phyloP scores from a whole-genome alignment of 2,888 invertebrate genomes.

The Cryptus viduatorius region DNA sequence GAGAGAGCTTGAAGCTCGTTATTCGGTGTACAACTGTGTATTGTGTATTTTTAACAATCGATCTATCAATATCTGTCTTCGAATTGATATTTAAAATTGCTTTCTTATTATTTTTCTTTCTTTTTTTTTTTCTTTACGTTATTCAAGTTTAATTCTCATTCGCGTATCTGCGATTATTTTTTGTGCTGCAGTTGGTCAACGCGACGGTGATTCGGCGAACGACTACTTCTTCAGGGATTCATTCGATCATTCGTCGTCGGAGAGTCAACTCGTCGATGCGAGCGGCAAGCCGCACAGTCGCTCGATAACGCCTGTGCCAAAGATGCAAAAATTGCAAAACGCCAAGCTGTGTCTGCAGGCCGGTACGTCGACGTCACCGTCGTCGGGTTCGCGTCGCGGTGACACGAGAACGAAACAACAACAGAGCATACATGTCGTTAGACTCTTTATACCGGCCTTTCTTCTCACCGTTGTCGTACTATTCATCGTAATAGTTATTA shows the following conservation, averaged over 20 bases:
- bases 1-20: conserved; percentile 55
- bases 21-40: conserved; percentile 1
- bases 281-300: conserved; percentile 80
- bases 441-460: conserved; percentile 92
- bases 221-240: conserved; percentile 92
- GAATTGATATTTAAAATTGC: neutral
- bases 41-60: neutral
- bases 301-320: conserved; percentile 82
- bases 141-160: conserved; percentile 9
- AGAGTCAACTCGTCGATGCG: conserved; percentile 88
- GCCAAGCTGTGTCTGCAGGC: conserved; percentile 78
- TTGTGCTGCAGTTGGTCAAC: conserved; percentile 81
- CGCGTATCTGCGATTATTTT: conserved; percentile 30
- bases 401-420: conserved; percentile 72
- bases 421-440: conserved; percentile 86
- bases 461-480: conserved; percentile 90
- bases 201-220: conserved; percentile 83
- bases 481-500: conserved; percentile 89
- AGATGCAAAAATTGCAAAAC: conserved; percentile 83
- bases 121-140: neutral
- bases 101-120: neutral
- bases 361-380: conserved; percentile 59
- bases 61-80: neutral
- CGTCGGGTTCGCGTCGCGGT: conserved; percentile 66
- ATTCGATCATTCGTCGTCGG: conserved; percentile 92